Conservation (phyloP, 2,113 vertebrate genomes). For the Uria lomvia region DNA sequence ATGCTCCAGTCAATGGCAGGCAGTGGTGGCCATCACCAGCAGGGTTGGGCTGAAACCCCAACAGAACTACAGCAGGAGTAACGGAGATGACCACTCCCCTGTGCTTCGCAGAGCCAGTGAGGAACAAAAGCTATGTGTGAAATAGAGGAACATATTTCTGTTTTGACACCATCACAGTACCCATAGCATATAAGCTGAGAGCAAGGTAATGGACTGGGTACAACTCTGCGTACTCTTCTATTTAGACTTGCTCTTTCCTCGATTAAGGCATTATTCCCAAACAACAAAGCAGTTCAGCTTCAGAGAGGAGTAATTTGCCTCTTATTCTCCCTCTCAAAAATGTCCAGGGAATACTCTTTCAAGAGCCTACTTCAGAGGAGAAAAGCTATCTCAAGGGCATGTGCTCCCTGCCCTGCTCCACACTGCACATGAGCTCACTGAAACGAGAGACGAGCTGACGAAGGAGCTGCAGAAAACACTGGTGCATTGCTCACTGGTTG, state of each 20-base stretch:
- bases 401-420: neutral
- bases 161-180: neutral
- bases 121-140: neutral
- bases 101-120: neutral
- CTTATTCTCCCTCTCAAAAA: neutral
- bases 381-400: neutral
- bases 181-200: neutral
- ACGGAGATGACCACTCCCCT: fast-evolving
- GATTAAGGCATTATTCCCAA: neutral
- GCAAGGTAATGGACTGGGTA: neutral
- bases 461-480: neutral
- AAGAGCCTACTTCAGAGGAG: neutral
- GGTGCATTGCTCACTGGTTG: neutral
- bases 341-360: neutral
- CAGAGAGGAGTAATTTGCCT: neutral
- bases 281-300: neutral
- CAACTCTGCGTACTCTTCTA: neutral
- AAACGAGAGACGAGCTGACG: neutral
- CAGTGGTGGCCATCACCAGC: fast-evolving
- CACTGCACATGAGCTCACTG: neutral
- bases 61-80: neutral
- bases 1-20: neutral
- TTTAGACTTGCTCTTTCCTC: neutral
- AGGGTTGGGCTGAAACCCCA: neutral
- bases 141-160: neutral